Evolutionary conservation across 2,888 invertebrate species (phyloP), one percentile per base, ranked within the genome.

Genomic region (Rhabditoides inermis): DNA sequence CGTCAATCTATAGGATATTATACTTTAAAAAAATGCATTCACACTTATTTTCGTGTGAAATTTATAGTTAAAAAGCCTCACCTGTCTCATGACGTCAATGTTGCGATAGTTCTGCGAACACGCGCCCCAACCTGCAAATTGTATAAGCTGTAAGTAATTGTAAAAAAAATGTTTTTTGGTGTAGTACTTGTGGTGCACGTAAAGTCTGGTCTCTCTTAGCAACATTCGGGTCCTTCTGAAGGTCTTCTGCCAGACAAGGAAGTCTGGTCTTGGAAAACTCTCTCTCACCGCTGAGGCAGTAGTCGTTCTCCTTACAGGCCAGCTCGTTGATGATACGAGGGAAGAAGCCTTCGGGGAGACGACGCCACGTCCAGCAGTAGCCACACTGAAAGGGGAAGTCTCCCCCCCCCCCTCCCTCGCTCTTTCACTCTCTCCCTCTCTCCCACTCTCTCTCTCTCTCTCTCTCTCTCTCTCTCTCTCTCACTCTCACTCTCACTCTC

Each of bases 321-420:
- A 69, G 55, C 36, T 63, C 72, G 55, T 72, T 72, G 41, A 72
- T 55, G 26, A 70, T 60, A 26, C 70, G 56, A 6, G 72, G 72
- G 46, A 72, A 72, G 44, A 70, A 72, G 49, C 69, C 69, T 20
- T 61, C 67, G 1, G 73, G 72, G 7, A 72, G 55, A 23, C 70
- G 56, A 27, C 73, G 54, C 71, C 71, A 70, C 10, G 67, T 66
- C 74, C 74, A 74, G 45, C 74, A 74, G 2, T 62, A 51, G 22
- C 61, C 63, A n/a, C n/a, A n/a, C n/a, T n/a, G n/a, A n/a, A n/a
- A n/a, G n/a, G n/a, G 6, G 4, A 4, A 10, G 23, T 7, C 22
- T 7, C 25, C 15, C 18, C 20, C 18, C 23, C 25, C 27, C n/a
- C n/a, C n/a, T n/a, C n/a, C n/a, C n/a, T n/a, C n/a, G n/a, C n/a